Base-by-base conservation (phyloP, 1,140 invertebrate genomes). In the Drosophila biarmipes region DNA sequence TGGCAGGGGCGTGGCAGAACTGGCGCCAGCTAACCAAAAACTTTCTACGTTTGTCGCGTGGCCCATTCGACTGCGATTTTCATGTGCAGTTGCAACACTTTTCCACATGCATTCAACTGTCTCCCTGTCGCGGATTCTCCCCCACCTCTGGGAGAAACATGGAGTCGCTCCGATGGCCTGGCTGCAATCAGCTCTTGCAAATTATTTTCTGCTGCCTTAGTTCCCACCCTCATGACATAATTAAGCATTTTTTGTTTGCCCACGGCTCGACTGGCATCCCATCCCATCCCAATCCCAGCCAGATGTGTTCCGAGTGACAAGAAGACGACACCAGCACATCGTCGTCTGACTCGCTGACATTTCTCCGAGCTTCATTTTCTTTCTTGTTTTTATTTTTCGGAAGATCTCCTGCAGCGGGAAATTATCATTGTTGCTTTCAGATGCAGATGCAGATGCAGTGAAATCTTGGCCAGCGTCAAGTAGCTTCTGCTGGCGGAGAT, bases 191-290 rank as follows among this genome's bases (percentile, higher is more conserved):
- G 66, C 42, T 38, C 38, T 76, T 68, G 73, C 73, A 84, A 85
- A 85, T 80, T 79, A 74, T 64, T 78, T 84, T 73, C 68, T 61
- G 56, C 51, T 59, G 45, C 52, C n/a, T 38, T 29, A 8, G 66
- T 90, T 91, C 90, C 90, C 90, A 91, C 90, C 90, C 90, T 91
- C 90, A 90, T 91, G 90, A 91, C 90, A 91, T 91, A 91, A 91
- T 91, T 91, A 91, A 85, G 61, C 68, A 73, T 80, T 68, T 80
- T 68, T 80, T 66, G 51, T 58, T 58, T 57, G 49, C 27, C 51
- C 35, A 40, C 38, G 43, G 34, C 35, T 40, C 59, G 40, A 38
- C 51, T 61, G 8, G 15, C 21, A 15, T 38, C 57, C 61, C 52
- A 58, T 15, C 40, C 46, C 14, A 66, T 8, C 48, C 48, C 78